Base-by-base conservation (phyloP, 2,888 invertebrate species). In the Petrolisthes cinctipes region DNA sequence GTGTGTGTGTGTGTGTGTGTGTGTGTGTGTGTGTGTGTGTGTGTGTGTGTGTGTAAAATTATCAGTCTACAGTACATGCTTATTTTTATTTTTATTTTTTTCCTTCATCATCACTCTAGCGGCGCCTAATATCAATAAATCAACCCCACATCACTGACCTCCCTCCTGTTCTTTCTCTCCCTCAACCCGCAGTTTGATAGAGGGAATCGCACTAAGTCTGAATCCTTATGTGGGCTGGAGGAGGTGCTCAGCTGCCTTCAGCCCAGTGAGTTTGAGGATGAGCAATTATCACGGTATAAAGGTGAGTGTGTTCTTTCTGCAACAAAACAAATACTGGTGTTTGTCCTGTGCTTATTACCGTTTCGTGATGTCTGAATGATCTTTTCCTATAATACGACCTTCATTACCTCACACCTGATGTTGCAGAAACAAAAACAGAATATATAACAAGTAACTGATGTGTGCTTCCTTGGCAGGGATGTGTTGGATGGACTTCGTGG, bases 231-330 rank as follows among this genome's bases (percentile, higher is more conserved):
- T 61, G 93, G 94, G 6, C 91, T 94, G 78, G 94, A 93, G 91
- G 94, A 94, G 91, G 93, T 94, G 6, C 92, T 94, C 75, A 93
- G 92, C 86, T 92, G 93, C 85, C 91, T 94, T 81, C 93, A 93
- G 90, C 93, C 93, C n/a, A 93, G 94, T 61, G 94, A 94, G 89
- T 94, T 94, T 91, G 93, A 93, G 90, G 94, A 94, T 91, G 94
- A 94, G 88, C 93, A 94, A 90, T 92, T 94, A 23, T 93, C 93
- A 14, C 93, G 93, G 57, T 94, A 94, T 91, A 94, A 94, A 92
- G 93, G 81, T 81, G 5, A 66, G 81, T 81, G 11, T 37, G 37
- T 37, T 37, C 37, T 1, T 37, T 37, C 37, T 37, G 37, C 2
- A 37, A 37, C 37, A 37, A 37, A 37, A 37, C 37, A 1, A 37